Evolutionary conservation across 2,797 vertebrate species (phyloP), one percentile per base, ranked within the genome.

Genomic region (Malurus splendens): DNA sequence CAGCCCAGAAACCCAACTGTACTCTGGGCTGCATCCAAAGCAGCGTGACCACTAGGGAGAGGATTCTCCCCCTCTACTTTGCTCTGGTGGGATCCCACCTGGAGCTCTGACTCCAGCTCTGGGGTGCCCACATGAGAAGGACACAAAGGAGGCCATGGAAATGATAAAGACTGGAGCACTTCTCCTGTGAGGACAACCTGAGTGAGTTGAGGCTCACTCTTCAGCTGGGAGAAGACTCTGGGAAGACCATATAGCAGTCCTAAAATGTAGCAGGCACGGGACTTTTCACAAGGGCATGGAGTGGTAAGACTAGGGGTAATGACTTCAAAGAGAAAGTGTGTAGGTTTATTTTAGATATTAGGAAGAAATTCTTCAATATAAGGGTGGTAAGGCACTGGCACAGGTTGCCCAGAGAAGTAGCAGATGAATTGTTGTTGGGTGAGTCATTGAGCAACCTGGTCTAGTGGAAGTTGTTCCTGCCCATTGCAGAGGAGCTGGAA

Each of bases 61-160:
- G n/a, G 30, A 41, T 27, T 19, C 25, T 47, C 3, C 10, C 8
- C 4, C 30, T 71, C 20, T 52, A 1, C 17, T 59, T 42, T 47
- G 12, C 24, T 52, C 18, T 79, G 20, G 8, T 45, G 45, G 72
- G 25, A 54, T 45, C 12, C 30, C 22, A n/a, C 10, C 8, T 47
- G 14, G 4, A 54, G 14, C 48, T 5, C 30, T 66, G 41, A 22
- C 17, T 47, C 30, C 33, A 54, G 41, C 25, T 60, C n/a, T 42
- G 27, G 18, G 10, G 7, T 36, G 4, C 10, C 6, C 7, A 47
- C 4, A 23, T 0, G 0, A 14, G 30, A 36, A 38, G 30, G 18
- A n/a, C 12, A 18, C 0, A 0, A 18, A 17, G 18, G 9, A 73
- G 10, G 30, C 41, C 15, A 19, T 12, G 33, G 36, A 47, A 47